A percentile compares a stretch with the other conserved stretches of the same genome.
Conservation (phyloP, 2,113 vertebrate genomes). For the Phycodurus eques region DNA sequence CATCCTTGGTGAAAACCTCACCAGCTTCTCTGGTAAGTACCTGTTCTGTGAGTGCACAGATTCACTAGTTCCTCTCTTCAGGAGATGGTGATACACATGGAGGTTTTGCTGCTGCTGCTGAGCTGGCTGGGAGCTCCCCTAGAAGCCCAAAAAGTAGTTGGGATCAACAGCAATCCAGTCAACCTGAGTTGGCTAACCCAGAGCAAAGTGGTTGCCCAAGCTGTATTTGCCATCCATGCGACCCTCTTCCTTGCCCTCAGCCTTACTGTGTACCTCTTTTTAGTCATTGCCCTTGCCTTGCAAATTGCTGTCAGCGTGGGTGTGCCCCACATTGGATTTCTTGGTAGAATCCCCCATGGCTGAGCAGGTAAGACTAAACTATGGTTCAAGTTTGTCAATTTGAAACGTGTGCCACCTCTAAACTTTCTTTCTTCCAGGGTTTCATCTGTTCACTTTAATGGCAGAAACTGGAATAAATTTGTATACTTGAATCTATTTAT, state of each 20-base stretch:
- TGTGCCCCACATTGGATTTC: background rate
- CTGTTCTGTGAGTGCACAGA: no score
- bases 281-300: background rate
- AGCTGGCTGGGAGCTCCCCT: no score
- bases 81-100: no score
- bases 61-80: no score
- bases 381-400: background rate
- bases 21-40: background rate
- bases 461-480: background rate
- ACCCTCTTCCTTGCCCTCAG: background rate
- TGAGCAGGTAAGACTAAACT: background rate
- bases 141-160: no score
- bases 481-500: background rate
- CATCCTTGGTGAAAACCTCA: no score
- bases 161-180: no score
- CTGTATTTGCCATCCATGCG: no score
- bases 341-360: background rate
- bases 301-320: background rate
- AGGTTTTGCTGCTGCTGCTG: no score
- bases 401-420: background rate
- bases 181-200: no score
- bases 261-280: background rate
- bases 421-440: background rate
- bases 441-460: background rate
- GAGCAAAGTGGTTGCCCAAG: no score